Base-by-base conservation (phyloP, 1,140 invertebrate genomes). In the Drosophila athabasca region DNA sequence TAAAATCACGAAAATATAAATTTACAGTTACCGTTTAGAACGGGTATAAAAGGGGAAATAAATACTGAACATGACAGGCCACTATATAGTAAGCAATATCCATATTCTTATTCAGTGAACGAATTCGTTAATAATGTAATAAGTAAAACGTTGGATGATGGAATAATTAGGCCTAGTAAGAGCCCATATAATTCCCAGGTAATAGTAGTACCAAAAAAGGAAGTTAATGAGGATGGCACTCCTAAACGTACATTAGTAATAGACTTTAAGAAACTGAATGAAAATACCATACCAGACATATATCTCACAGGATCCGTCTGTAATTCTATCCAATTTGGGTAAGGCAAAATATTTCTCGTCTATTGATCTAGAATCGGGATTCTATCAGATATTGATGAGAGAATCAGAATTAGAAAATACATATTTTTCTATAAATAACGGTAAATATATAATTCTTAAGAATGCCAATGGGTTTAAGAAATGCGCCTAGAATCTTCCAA, bases 291-390 rank as follows among this genome's bases (percentile, higher is more conserved):
- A 35, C 22, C 49, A 7, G 52, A 79, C n/a, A 65, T 43, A 41
- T 79, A 65, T 41, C 64, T 67, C 8, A 66, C 80, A 71, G 3
- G 52, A 78, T 22, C 70, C 73, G 8, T 52, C 68, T n/a, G 70
- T 79, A 35, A 66, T 78, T n/a, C 22, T 85, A 22, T 59, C 68
- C 1, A 58, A 72, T 54, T 68, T 80, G 13, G 55, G 59, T 8
- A 67, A 74, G 57, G 35, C 66, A 49, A 65, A 58, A 66, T 66
- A 53, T 22, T 26, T 26, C 6, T 26, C 24, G 24, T 2, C 24
- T 4, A 26, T 26, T 19, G 17, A 19, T 19, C 17, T 19, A 19
- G 17, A 19, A 19, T 19, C 17, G 17, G 17, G 17, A 19, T 19
- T 19, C 17, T 19, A 19, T 19, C 17, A 19, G 17, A 19, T 19